Conservation (phyloP, 2,797 vertebrate species). For the Girardinus metallicus region DNA sequence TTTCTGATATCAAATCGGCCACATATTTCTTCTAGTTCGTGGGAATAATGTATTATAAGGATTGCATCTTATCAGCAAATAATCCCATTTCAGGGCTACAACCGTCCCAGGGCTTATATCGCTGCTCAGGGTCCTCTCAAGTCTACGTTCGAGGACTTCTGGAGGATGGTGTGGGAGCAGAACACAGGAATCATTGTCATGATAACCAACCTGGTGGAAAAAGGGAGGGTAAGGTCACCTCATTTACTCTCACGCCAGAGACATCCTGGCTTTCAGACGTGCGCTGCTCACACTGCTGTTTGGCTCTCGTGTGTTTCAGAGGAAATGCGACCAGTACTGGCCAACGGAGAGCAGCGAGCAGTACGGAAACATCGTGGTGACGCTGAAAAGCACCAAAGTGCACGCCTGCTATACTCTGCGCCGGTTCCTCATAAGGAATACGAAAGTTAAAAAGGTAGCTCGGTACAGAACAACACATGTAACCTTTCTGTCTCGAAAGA, state of each 20-base stretch:
- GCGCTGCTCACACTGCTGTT: neutral
- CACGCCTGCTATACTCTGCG: constrained; percentile 96
- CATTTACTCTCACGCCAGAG: neutral
- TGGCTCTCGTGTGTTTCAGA: constrained; percentile 75
- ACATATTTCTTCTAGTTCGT: constrained; percentile 5
- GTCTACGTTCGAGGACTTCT: constrained; percentile 99
- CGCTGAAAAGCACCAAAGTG: constrained; percentile 93
- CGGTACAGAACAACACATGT: neutral
- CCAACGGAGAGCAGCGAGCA: constrained; percentile 95
- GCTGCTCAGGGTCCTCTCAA: constrained; percentile 98
- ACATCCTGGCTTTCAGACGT: neutral
- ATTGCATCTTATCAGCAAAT: constrained; percentile 5
- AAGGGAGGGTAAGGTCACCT: constrained; percentile 90
- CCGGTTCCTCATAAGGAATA: constrained; percentile 91
- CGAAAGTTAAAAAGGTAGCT: constrained; percentile 93
- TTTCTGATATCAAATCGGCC: constrained; percentile 8
- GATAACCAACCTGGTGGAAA: constrained; percentile 99
- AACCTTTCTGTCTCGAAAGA: neutral
- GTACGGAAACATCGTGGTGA: constrained; percentile 96
- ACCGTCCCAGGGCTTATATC: constrained; percentile 94
- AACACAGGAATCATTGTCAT: constrained; percentile 96
- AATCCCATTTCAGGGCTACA: constrained; percentile 90
- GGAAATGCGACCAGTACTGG: constrained; percentile 99
- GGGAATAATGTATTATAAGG: neutral
- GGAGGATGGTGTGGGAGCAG: constrained; percentile 99